Evolutionary conservation across 2,113 vertebrate species (phyloP).

Genomic region (Halcyon senegalensis): DNA sequence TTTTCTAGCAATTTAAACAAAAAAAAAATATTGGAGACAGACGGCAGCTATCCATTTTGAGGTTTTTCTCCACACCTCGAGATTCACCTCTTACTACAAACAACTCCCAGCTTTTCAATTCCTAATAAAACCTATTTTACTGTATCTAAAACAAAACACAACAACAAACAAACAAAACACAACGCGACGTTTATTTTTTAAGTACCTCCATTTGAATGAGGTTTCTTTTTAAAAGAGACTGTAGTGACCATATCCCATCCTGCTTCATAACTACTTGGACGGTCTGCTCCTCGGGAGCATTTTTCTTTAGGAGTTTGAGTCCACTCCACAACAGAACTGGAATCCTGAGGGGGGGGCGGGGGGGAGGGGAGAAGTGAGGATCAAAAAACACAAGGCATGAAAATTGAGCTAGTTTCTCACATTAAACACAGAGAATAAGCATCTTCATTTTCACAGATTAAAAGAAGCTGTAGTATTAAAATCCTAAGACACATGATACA

Average conservation of each 20-base stretch:
- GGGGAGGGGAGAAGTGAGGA: neutral
- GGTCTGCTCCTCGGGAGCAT: slow-evolving; percentile 75
- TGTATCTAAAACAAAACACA: neutral
- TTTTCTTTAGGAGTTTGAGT: slow-evolving; percentile 82
- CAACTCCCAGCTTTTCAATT: neutral
- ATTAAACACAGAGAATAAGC: neutral
- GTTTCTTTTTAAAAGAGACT: slow-evolving; percentile 89
- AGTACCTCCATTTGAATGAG: slow-evolving; percentile 85
- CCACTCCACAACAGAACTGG: slow-evolving; percentile 96
- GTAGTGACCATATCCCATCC: slow-evolving; percentile 98
- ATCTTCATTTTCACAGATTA: neutral
- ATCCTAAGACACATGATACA: neutral
- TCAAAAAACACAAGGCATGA: neutral
- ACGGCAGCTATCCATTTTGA: neutral
- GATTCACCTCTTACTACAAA: neutral
- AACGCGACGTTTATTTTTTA: neutral
- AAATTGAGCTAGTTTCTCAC: neutral
- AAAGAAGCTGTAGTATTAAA: neutral
- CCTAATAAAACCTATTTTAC: neutral
- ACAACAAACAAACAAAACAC: neutral
- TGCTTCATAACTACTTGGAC: slow-evolving; percentile 89
- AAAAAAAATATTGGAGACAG: neutral
- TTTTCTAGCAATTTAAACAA: neutral
- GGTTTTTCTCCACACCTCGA: neutral
- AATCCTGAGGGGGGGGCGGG: slow-evolving; percentile 81